phyloP scores from a whole-genome alignment of 2,888 invertebrate species.

The Spicauda simplicius region DNA sequence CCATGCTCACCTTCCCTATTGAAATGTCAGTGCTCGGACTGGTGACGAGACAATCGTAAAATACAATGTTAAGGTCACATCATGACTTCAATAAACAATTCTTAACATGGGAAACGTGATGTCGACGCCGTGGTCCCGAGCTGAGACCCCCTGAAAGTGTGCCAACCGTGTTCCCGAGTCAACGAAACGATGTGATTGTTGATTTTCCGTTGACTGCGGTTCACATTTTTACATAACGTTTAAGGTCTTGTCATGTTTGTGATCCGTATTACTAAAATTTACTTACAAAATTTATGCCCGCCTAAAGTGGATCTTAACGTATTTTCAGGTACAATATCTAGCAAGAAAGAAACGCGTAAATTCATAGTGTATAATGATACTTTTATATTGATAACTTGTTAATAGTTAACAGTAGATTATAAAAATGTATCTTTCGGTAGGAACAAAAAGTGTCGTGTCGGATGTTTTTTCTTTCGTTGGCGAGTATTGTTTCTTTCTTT shows the following conservation, averaged over 20 bases:
- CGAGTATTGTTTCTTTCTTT: background rate
- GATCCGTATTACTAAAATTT: background rate
- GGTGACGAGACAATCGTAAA: constrained; percentile 83
- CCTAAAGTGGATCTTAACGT: background rate
- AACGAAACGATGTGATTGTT: constrained; percentile 58
- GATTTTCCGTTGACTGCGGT: constrained; percentile 41
- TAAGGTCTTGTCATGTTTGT: background rate
- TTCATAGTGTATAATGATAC: too few relatives aligned
- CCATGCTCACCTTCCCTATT: constrained; percentile 80
- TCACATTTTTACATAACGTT: constrained; percentile 28
- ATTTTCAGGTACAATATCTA: background rate
- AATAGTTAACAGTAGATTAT: too few relatives aligned
- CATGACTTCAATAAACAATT: constrained; percentile 84
- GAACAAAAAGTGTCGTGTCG: too few relatives aligned
- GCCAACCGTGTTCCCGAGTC: constrained; percentile 68
- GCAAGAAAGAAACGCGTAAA: too few relatives aligned
- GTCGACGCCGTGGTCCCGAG: constrained; percentile 66
- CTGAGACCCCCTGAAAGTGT: constrained; percentile 76
- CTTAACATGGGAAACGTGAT: constrained; percentile 81
- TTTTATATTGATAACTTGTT: too few relatives aligned
- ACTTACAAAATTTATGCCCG: background rate
- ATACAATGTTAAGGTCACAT: constrained; percentile 83
- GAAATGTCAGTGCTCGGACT: constrained; percentile 81
- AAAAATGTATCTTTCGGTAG: too few relatives aligned
- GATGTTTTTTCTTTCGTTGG: too few relatives aligned